Evolutionary conservation across 2,797 vertebrate species (phyloP).

Genomic region (Pantherophis alleghaniensis): DNA sequence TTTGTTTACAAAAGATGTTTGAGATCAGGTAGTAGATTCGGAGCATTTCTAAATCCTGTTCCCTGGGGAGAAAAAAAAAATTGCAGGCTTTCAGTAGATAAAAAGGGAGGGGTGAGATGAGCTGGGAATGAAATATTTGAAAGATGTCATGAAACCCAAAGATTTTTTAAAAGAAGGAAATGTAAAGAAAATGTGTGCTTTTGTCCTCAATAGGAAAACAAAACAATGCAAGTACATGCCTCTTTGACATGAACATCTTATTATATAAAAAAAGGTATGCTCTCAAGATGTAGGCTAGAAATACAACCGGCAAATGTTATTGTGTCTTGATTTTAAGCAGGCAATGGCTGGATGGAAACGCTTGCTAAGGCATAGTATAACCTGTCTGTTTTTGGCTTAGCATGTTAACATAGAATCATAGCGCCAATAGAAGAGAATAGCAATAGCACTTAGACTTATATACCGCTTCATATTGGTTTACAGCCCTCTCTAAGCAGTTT

Average conservation of each 20-base stretch:
- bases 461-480: not conserved
- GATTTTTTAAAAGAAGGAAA: not conserved
- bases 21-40: not conserved
- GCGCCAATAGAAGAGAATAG: not conserved
- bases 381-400: not conserved
- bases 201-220: not conserved
- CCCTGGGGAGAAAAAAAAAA: no score
- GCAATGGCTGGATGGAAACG: not conserved
- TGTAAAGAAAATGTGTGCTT: not conserved
- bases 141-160: not conserved
- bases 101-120: not conserved
- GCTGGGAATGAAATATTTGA: not conserved
- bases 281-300: not conserved
- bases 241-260: not conserved
- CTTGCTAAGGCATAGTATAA: not conserved
- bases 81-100: not conserved
- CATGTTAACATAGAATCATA: not conserved
- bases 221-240: not conserved
- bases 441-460: not conserved
- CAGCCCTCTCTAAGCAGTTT: not conserved
- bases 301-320: not conserved
- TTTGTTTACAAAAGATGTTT: constrained; percentile 39
- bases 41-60: not conserved
- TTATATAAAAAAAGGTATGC: not conserved
- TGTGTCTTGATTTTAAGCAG: not conserved